Conservation (phyloP, 2,113 vertebrate genomes). For the Dolichotis patagonum region DNA sequence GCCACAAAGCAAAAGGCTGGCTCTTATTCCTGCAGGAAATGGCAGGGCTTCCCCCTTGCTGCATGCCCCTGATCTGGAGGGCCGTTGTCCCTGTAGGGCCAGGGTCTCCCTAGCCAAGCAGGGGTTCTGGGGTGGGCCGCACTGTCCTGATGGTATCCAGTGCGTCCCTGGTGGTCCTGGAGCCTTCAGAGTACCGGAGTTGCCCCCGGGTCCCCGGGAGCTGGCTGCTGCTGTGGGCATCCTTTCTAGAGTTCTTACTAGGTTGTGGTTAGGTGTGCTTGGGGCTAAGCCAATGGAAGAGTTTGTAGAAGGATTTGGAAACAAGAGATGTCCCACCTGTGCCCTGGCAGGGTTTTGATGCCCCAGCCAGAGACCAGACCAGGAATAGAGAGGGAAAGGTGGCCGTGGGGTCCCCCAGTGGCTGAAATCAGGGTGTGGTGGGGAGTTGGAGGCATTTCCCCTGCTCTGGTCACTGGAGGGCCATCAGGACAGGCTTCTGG, state of each 20-base stretch:
- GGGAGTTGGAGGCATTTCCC: neutral
- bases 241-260: neutral
- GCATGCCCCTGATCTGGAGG: neutral
- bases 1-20: accelerated
- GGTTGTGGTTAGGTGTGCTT: neutral
- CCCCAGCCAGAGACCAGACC: accelerated
- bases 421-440: neutral
- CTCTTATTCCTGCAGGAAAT: neutral
- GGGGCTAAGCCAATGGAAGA: neutral
- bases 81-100: neutral
- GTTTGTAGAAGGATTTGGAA: neutral
- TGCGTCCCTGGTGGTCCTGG: neutral
- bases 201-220: accelerated
- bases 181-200: too few relatives aligned
- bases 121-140: neutral
- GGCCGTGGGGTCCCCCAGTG: accelerated
- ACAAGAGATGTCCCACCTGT: neutral
- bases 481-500: neutral
- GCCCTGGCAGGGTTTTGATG: neutral
- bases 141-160: accelerated
- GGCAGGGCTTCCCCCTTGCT: neutral
- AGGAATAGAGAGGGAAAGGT: neutral
- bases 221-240: neutral
- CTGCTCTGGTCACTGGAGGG: too few relatives aligned
- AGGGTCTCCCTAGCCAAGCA: accelerated